Percentiles rank a stretch among this genome's conserved stretches.
Conservation (phyloP, 2,797 vertebrate species). For the Naso thynnoides region DNA sequence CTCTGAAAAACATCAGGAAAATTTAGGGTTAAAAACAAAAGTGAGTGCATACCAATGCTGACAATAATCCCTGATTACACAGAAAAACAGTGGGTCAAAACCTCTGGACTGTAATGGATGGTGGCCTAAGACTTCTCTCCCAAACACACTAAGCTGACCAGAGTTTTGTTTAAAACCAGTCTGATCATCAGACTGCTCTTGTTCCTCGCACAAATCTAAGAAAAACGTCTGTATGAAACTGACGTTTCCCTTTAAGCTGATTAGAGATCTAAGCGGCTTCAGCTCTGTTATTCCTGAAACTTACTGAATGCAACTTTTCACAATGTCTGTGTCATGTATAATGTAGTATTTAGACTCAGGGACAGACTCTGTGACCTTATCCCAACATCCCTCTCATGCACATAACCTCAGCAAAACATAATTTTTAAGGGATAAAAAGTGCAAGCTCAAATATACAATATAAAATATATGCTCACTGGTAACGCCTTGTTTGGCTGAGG, state of each 20-base stretch:
- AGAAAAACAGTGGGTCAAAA: constrained; percentile 1
- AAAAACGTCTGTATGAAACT: constrained; percentile 3
- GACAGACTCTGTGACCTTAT: too few relatives aligned
- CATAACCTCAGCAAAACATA: too few relatives aligned
- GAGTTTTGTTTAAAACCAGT: constrained; percentile 1
- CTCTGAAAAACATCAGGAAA: background rate
- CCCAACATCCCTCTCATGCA: too few relatives aligned
- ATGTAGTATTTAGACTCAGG: too few relatives aligned
- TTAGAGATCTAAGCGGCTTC: background rate
- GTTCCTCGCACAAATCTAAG: background rate
- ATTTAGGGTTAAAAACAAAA: background rate
- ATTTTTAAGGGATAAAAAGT: too few relatives aligned
- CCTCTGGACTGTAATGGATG: background rate
- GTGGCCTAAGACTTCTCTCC: background rate
- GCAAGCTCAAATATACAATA: too few relatives aligned
- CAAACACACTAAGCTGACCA: background rate
- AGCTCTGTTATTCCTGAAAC: too few relatives aligned
- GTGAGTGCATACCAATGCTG: background rate
- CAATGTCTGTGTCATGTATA: too few relatives aligned
- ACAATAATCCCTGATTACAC: background rate
- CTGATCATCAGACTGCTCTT: background rate
- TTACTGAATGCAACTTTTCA: too few relatives aligned
- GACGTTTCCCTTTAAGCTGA: background rate
- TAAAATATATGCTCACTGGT: too few relatives aligned
- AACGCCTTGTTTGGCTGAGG: too few relatives aligned